Percentiles rank a stretch among this genome's conserved stretches.
These are phyloP conservation scores for Serilophus lunatus DNA, from an alignment of 2,113 vertebrate species.

Conservation along the genomic window DNA sequence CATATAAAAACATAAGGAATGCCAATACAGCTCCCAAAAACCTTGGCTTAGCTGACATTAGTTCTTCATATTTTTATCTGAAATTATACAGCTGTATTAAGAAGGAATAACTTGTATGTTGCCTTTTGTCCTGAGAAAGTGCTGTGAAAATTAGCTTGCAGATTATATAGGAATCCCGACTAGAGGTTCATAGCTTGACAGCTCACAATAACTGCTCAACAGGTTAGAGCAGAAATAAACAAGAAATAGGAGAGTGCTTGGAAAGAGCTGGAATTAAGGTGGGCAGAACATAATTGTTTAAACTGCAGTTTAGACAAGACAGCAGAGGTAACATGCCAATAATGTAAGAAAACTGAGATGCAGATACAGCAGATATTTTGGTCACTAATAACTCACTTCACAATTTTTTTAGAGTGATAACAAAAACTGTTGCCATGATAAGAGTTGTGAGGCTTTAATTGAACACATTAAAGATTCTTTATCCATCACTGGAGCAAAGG, in stretches of 20 bases:
- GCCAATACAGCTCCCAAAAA: background rate
- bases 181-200: background rate
- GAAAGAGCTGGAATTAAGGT: background rate
- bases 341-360: background rate
- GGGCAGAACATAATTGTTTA: background rate
- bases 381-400: conserved; percentile 23
- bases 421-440: background rate
- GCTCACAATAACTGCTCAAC: background rate
- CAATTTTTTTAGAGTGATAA: background rate
- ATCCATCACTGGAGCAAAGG: background rate
- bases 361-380: background rate
- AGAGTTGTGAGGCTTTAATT: conserved; percentile 20
- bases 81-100: background rate
- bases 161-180: background rate
- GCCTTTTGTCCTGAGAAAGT: background rate
- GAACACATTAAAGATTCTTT: conserved; percentile 8
- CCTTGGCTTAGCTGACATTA: background rate
- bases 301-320: background rate
- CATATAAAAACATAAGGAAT: background rate
- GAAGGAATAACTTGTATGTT: background rate
- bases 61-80: background rate
- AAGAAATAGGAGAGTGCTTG: background rate
- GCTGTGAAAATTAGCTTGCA: background rate
- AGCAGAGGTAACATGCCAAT: background rate
- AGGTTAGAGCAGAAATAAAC: background rate